phyloP scores from a whole-genome alignment of 2,113 vertebrate genomes.

The Arizona elegans region DNA sequence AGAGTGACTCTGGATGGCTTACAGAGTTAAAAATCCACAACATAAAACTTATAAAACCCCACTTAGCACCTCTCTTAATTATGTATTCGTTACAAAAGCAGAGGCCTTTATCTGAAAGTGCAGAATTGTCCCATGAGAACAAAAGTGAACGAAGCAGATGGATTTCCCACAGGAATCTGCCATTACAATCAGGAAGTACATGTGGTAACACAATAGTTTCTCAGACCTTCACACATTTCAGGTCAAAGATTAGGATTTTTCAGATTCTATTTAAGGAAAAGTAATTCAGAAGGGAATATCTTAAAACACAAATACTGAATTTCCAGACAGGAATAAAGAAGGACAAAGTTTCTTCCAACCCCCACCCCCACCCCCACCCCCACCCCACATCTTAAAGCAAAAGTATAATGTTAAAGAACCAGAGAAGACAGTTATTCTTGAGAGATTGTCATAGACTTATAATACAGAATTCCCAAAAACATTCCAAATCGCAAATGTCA shows the following conservation, averaged over 20 bases:
- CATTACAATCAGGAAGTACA: not conserved
- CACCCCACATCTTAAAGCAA: not conserved
- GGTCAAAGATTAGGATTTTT: not conserved
- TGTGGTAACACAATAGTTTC: not conserved
- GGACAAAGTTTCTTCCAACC: not conserved
- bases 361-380: fast-evolving
- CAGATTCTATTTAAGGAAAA: not conserved
- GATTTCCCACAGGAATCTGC: not conserved
- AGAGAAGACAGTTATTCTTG: not conserved
- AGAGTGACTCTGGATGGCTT: not conserved
- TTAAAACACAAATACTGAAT: not conserved
- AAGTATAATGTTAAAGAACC: not conserved
- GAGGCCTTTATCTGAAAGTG: not conserved
- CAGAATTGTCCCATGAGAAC: not conserved
- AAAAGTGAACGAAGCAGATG: not conserved
- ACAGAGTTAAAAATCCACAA: not conserved
- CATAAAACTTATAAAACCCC: not conserved
- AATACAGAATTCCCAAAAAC: not conserved
- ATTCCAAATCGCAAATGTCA: not conserved
- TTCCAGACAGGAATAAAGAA: not conserved
- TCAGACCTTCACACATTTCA: not conserved
- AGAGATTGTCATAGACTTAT: not conserved
- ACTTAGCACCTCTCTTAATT: not conserved
- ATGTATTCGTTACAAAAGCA: not conserved
- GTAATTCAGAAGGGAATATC: not conserved